Base-by-base conservation (phyloP, 2,888 invertebrate species). In the Ophion ellenae region DNA sequence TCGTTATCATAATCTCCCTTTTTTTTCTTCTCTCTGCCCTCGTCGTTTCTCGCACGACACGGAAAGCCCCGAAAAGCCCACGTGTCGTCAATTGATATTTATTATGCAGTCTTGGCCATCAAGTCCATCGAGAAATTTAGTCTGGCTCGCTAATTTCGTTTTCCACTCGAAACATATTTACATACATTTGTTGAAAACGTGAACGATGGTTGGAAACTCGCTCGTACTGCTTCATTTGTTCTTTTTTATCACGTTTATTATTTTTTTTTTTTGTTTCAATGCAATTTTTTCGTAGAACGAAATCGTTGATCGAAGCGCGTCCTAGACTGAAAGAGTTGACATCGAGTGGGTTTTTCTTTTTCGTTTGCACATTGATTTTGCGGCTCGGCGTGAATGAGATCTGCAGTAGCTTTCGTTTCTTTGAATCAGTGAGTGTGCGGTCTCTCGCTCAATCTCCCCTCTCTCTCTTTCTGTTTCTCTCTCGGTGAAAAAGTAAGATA, bases 131-230 rank as follows among this genome's bases (percentile, higher is more conserved):
- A 67, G 73, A 84, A 70, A 71, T 74, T 66, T 77, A 61, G 64
- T 77, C 69, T 20, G 57, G 6, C 20, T 20, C 57, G 24, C 20
- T 32, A n/a, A 57, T 57, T 36, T 36, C 36, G 14, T 4, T 73
- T 71, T 28, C 75, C 75, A 71, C 79, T 45, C 79, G 66, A 69
- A 47, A 61, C 59, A 78, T 59, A 69, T 61, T 14, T 69, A 78
- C 63, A 76, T 81, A 78, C 59, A 84, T 24, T 78, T 61, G 64
- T 82, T 79, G 74, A 85, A 75, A 85, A 85, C 78, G 78, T 69
- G 79, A 53, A 66, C 69, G 78, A n/a, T 75, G 81, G 64, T 63
- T 81, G 66, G 66, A 69, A 69, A 69, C 53, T 75, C 74, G 73
- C 73, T 74, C 20, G 69, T 63, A 67, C 57, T 24, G 14, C 67